Evolutionary conservation across 2,797 vertebrate genomes (phyloP).

Genomic region (Sebastes nivosus): DNA sequence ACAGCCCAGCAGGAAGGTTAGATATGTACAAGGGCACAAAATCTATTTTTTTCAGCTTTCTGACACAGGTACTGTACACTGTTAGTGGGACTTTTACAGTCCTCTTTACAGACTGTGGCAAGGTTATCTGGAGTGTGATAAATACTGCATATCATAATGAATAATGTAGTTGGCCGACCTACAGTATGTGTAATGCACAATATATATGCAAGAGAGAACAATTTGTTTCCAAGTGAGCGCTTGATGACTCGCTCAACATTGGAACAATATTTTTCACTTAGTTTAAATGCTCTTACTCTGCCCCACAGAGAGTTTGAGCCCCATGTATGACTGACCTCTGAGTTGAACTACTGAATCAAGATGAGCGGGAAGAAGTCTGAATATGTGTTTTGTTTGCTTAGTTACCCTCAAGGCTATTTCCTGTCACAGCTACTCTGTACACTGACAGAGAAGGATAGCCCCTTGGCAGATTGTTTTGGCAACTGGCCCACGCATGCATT

Average conservation of each 20-base stretch:
- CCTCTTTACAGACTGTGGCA: not conserved
- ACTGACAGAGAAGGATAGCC: constrained; percentile 61
- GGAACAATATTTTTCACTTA: not conserved
- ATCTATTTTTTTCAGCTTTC: not conserved
- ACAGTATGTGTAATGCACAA: not conserved
- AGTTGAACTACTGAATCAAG: constrained; percentile 56
- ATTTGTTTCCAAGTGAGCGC: not conserved
- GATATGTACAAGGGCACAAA: not conserved
- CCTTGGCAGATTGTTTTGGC: constrained; percentile 62
- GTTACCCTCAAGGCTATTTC: constrained; percentile 58
- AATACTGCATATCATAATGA: not conserved
- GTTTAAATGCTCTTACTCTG: not conserved
- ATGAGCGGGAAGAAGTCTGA: constrained; percentile 46
- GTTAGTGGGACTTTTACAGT: not conserved
- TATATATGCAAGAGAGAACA: not conserved
- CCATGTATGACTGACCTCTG: constrained; percentile 32
- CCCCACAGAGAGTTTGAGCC: constrained; percentile 16
- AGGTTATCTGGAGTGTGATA: constrained; percentile 20
- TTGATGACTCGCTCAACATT: not conserved
- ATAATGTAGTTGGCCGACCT: not conserved
- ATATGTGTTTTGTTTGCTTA: constrained; percentile 60
- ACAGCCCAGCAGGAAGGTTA: not conserved
- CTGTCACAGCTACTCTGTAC: constrained; percentile 55
- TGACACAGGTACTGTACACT: not conserved
- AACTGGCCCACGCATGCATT: constrained; percentile 46